Conservation (phyloP, 2,888 invertebrate genomes). For the Pristionchus mayeri region DNA sequence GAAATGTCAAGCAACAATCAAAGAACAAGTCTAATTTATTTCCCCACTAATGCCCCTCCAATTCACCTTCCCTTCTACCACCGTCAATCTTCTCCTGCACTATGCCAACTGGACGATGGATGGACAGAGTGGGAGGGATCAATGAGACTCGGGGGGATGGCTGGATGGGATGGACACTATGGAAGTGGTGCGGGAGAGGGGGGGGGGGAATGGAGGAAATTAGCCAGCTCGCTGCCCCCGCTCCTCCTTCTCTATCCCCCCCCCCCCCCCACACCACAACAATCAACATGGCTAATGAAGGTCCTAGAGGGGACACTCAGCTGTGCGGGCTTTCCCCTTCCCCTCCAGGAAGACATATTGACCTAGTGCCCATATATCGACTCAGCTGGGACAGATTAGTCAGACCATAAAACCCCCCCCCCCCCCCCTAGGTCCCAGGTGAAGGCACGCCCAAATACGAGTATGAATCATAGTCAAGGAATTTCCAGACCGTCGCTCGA, state of each 20-base stretch:
- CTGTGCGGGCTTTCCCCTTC: neutral
- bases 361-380: neutral
- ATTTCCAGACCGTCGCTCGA: neutral
- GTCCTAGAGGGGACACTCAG: slow-evolving; percentile 24
- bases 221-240: slow-evolving; percentile 29
- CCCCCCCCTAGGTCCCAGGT: too few species aligned
- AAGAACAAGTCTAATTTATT: neutral
- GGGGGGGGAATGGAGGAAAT: neutral
- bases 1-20: neutral
- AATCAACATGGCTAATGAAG: slow-evolving; percentile 59
- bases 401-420: too few species aligned
- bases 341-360: neutral
- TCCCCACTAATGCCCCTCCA: neutral
- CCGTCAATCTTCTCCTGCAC: neutral
- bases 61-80: neutral
- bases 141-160: slow-evolving; percentile 8
- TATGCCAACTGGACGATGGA: neutral
- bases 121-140: neutral
- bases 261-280: slow-evolving; percentile 40
- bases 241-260: too few species aligned
- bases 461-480: neutral
- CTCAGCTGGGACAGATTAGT: neutral
- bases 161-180: too few species aligned
- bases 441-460: neutral
- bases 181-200: slow-evolving; percentile 34